phyloP scores from a whole-genome alignment of 2,888 invertebrate genomes.

The Drosophila mercatorum region DNA sequence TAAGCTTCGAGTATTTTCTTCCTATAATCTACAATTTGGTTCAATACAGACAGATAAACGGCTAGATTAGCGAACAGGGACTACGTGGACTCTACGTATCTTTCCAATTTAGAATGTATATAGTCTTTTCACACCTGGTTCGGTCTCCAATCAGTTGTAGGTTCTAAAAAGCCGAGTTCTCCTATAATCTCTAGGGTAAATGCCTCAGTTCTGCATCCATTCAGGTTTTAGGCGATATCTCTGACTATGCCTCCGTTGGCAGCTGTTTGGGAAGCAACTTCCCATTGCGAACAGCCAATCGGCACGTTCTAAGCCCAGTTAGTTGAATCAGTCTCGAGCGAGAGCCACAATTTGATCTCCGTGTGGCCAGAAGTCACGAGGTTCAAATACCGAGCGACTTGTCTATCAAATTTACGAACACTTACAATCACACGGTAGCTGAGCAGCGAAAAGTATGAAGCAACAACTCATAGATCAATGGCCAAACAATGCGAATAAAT shows the following conservation, averaged over 20 bases:
- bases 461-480: conserved; percentile 31
- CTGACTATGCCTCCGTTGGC: not conserved
- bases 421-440: conserved; percentile 19
- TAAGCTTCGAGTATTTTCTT: not conserved
- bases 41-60: not conserved
- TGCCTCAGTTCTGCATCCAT: not conserved
- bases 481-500: conserved; percentile 35
- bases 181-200: not conserved
- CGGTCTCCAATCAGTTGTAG: not conserved
- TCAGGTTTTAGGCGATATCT: conserved; percentile 4
- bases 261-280: conserved; percentile 9
- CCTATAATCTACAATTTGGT: not conserved
- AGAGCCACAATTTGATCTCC: conserved; percentile 3
- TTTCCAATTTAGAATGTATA: accelerated
- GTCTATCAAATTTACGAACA: conserved; percentile 10
- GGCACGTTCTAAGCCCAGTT: conserved; percentile 25
- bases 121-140: not conserved
- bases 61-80: not conserved
- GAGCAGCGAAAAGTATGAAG: not conserved
- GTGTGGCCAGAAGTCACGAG: conserved; percentile 30
- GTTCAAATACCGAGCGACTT: conserved; percentile 8
- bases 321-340: conserved; percentile 10
- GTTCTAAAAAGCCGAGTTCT: not conserved
- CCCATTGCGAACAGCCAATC: conserved; percentile 4
- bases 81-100: too few species aligned